Evolutionary conservation across 2,797 vertebrate genomes (phyloP), one percentile per base, ranked within the genome.

Genomic region (Scomberomorus guttatus): DNA sequence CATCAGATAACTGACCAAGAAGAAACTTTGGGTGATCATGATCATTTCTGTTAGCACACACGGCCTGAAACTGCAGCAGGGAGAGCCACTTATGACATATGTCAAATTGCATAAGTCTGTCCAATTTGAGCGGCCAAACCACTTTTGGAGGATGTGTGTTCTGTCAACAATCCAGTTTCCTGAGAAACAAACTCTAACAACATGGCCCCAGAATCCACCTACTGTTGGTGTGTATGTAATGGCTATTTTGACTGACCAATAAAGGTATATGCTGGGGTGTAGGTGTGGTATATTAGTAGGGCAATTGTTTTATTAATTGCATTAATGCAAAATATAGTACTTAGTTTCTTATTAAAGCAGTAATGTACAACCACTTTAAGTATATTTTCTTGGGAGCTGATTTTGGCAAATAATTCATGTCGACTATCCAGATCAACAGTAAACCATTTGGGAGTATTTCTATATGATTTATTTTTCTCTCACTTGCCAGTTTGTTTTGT

Each of bases 81-180:
- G 63, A 25, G 5, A 65, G 60, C 50, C 3, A 58, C 10, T 52
- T 3, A 1, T 25, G 22, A 52, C 25, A 18, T 20, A 27, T 15
- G 66, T 61, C 55, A 1, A 11, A 5, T 20, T 17, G 24, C 9
- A n/a, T 54, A 4, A 13, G 39, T 57, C n/a, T 42, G 63, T 72
- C 51, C 14, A 57, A 10, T 74, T 22, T 24, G 18, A 72, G 62
- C 48, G 51, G 71, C 32, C 46, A 72, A 67, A 65, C 57, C 1
- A 10, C 62, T 70, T 70, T 48, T 25, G 25, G 44, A n/a, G 20
- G 52, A 54, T 32, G 50, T 34, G 39, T n/a, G n/a, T 68, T 65
- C 13, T 46, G 56, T 46, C 39, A 55, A 37, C 64, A 77, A 34
- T 6, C 18, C 32, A 12, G 25, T 24, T 48, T 63, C 39, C 39